phyloP scores from a whole-genome alignment of 2,113 vertebrate genomes.

The Ceuthmochares aereus region DNA sequence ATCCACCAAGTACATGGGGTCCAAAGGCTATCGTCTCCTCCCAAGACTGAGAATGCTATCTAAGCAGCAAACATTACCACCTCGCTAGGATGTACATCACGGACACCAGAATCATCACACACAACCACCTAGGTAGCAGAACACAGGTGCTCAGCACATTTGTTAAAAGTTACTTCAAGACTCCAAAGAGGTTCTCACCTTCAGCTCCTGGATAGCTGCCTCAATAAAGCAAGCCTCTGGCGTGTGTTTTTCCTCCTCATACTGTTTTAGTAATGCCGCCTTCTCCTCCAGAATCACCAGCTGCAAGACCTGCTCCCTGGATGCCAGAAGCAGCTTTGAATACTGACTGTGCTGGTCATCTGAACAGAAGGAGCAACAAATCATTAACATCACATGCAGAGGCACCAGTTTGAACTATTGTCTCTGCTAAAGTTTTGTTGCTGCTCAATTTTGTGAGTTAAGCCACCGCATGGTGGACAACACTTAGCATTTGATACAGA shows the following conservation, averaged over 20 bases:
- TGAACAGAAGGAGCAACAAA: constrained; percentile 8
- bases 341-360: constrained; percentile 86
- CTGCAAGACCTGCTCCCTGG: constrained; percentile 85
- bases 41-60: background rate
- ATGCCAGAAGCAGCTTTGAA: constrained; percentile 95
- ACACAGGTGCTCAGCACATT: background rate
- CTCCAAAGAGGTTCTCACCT: constrained; percentile 75
- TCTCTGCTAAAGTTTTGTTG: background rate
- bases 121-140: background rate
- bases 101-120: background rate
- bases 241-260: constrained; percentile 86
- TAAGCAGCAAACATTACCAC: background rate
- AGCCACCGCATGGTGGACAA: background rate
- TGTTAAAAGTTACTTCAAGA: background rate
- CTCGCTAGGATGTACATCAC: background rate
- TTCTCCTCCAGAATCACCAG: constrained; percentile 88
- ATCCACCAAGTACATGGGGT: background rate
- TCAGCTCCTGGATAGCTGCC: constrained; percentile 91
- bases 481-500: background rate
- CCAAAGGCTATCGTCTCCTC: background rate
- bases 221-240: constrained; percentile 92
- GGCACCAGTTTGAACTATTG: background rate
- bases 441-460: background rate
- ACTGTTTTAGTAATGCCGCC: constrained; percentile 83
- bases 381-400: fast-evolving